phyloP scores from a whole-genome alignment of 1,140 invertebrate genomes.

The Tigriopus japonicus region DNA sequence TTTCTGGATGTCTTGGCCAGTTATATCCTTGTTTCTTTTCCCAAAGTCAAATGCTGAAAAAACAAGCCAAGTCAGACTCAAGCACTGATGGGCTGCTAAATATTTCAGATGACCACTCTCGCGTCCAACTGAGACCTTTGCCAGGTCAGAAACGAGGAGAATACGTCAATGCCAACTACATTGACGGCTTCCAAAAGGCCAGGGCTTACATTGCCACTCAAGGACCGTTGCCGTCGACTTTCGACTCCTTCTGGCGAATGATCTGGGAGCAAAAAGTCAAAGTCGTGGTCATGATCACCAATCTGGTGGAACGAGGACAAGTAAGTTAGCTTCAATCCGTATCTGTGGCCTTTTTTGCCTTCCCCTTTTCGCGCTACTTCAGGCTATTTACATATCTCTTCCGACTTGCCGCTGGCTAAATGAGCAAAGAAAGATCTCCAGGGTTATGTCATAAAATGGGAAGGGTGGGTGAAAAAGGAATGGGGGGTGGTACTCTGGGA shows the following conservation, averaged over 20 bases:
- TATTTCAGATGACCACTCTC: slow-evolving; percentile 69
- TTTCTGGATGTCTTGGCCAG: neutral
- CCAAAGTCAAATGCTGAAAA: too few species aligned
- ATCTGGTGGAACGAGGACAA: slow-evolving; percentile 50
- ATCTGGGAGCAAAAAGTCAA: slow-evolving; percentile 32
- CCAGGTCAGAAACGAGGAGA: slow-evolving; percentile 36
- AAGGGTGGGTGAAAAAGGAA: too few species aligned
- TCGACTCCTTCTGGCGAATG: slow-evolving; percentile 37
- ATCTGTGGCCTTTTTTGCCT: too few species aligned
- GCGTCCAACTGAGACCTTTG: slow-evolving; percentile 49
- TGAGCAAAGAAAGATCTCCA: too few species aligned
- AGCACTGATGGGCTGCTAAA: neutral
- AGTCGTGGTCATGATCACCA: slow-evolving; percentile 32
- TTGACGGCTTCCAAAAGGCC: slow-evolving; percentile 76
- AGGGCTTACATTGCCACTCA: slow-evolving; percentile 86
- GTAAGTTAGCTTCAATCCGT: slow-evolving; percentile 24
- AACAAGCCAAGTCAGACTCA: neutral
- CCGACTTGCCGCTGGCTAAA: too few species aligned
- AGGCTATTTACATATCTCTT: too few species aligned
- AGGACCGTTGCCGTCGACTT: slow-evolving; percentile 33
- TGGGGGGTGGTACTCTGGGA: too few species aligned
- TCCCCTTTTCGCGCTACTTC: too few species aligned
- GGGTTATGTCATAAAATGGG: too few species aligned
- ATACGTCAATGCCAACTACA: slow-evolving; percentile 94
- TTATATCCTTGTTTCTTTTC: too few species aligned